Evolutionary conservation across 2,888 invertebrate species (phyloP).

Genomic region (Hololepta plana): DNA sequence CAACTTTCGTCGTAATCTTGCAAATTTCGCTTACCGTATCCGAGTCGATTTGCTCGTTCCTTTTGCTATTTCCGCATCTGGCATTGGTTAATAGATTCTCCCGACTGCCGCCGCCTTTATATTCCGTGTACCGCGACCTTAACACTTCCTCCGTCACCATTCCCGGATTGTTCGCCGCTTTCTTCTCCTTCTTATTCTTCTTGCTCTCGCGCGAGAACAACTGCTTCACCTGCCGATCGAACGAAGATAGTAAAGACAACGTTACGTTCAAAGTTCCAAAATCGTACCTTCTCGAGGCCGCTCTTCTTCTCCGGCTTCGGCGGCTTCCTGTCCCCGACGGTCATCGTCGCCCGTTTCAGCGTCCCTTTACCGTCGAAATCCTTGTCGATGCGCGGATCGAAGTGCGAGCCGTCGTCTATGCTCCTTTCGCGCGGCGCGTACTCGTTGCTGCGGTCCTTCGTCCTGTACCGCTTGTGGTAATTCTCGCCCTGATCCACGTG

Average conservation of each 20-base stretch:
- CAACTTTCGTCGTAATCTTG: neutral
- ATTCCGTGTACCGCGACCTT: slow-evolving; percentile 38
- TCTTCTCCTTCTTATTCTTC: too few species aligned
- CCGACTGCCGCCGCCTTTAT: slow-evolving; percentile 21
- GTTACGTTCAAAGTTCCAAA: slow-evolving; percentile 3
- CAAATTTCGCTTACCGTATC: slow-evolving; percentile 18
- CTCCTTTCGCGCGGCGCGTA: slow-evolving; percentile 36
- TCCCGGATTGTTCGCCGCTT: slow-evolving; percentile 33
- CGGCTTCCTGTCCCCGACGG: slow-evolving; percentile 28
- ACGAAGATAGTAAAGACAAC: slow-evolving; percentile 3
- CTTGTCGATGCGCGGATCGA: slow-evolving; percentile 44
- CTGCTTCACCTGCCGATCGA: slow-evolving; percentile 41
- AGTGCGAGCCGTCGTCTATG: slow-evolving; percentile 49
- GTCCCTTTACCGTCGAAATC: slow-evolving; percentile 18
- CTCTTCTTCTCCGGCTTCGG: slow-evolving; percentile 49
- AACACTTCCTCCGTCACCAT: slow-evolving; percentile 37
- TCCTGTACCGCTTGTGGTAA: slow-evolving; percentile 29
- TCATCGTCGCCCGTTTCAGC: slow-evolving; percentile 25
- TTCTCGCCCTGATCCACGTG: too few species aligned
- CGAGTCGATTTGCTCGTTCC: too few species aligned
- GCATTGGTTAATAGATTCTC: slow-evolving; percentile 1
- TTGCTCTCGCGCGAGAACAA: slow-evolving; percentile 54
- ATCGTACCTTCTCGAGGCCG: slow-evolving; percentile 54
- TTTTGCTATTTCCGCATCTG: too few species aligned
- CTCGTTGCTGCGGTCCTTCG: slow-evolving; percentile 31